Evolutionary conservation across 2,113 vertebrate species (phyloP).

Genomic region (Paramormyrops kingsleyae): DNA sequence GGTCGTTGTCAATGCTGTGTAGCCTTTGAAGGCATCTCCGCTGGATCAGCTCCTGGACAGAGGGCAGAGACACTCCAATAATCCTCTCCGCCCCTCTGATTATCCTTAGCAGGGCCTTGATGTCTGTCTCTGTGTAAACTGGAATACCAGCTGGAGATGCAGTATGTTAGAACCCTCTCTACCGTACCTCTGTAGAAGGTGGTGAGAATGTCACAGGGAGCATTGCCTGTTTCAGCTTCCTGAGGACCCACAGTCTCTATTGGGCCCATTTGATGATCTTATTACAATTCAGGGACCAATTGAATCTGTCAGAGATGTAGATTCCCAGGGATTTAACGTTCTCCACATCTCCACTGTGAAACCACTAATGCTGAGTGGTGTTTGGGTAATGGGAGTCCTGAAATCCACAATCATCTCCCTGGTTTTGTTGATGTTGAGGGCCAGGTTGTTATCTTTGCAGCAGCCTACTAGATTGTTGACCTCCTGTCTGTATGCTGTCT

Average conservation of each 20-base stretch:
- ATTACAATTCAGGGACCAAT: background rate
- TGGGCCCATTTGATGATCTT: background rate
- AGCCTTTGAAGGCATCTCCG: background rate
- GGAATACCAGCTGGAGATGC: background rate
- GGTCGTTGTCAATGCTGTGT: background rate
- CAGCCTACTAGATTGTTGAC: background rate
- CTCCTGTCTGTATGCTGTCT: no score
- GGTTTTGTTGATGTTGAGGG: background rate
- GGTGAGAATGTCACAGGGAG: background rate
- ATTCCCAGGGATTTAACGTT: background rate
- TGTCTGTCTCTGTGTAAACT: background rate
- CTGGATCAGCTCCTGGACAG: no score
- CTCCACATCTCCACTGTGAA: background rate
- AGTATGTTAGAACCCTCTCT: background rate
- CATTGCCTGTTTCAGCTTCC: background rate
- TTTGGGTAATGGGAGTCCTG: background rate
- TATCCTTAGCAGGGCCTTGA: background rate
- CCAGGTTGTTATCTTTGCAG: background rate
- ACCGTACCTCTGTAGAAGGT: background rate
- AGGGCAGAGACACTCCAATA: background rate
- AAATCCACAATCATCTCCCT: background rate
- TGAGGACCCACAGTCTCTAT: background rate
- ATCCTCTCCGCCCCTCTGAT: background rate
- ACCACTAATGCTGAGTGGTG: background rate
- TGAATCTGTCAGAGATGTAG: background rate